Evolutionary conservation across 2,113 vertebrate genomes (phyloP).

Genomic region (Pithys albifrons): DNA sequence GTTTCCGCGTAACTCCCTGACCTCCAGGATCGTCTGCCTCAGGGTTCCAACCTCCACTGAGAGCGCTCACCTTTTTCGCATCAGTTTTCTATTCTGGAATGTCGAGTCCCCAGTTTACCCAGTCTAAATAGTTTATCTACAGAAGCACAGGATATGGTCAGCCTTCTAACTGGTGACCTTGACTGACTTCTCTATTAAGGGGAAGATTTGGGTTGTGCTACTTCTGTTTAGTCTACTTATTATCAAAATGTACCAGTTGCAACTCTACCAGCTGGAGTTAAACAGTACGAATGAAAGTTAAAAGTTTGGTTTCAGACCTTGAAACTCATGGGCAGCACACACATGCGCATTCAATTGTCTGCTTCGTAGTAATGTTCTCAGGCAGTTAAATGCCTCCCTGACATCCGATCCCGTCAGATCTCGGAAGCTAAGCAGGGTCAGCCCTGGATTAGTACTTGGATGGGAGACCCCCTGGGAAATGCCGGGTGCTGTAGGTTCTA

Average conservation of each 20-base stretch:
- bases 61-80: not conserved
- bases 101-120: not conserved
- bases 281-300: not conserved
- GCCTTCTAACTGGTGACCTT: not conserved
- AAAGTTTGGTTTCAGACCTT: not conserved
- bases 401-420: no score
- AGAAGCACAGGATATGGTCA: not conserved
- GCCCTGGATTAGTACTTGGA: no score
- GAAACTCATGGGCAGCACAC: rapidly evolving
- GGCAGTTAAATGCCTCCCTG: no score
- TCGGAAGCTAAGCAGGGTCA: no score
- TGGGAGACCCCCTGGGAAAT: no score
- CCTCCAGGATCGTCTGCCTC: not conserved
- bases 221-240: not conserved
- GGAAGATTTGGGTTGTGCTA: not conserved
- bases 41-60: not conserved
- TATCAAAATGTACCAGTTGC: not conserved
- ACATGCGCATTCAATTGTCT: not conserved
- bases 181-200: not conserved
- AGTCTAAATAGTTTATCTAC: not conserved
- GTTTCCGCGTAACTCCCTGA: not conserved
- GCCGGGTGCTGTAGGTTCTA: no score
- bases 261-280: not conserved
- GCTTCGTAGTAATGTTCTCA: not conserved
- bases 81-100: not conserved